Evolutionary conservation across 2,888 invertebrate species (phyloP).

Genomic region (Argyra leucocephala): DNA sequence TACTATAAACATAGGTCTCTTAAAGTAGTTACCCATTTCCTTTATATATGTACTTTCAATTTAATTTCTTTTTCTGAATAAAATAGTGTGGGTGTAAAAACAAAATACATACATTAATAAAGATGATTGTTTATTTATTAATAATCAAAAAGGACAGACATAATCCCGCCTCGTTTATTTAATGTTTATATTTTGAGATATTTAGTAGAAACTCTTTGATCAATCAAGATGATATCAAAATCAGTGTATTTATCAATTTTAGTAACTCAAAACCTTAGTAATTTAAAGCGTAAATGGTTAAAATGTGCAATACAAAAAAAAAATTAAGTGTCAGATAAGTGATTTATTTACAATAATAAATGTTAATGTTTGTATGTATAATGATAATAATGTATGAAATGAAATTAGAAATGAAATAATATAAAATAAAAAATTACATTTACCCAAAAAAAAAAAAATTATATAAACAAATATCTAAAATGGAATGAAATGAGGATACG

Average conservation of each 20-base stretch:
- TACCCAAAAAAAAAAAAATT: not conserved
- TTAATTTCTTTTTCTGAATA: not conserved
- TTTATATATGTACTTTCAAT: too few relatives aligned
- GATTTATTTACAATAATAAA: not conserved
- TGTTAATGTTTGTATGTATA: too few relatives aligned
- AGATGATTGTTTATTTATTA: too few relatives aligned
- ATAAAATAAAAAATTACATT: not conserved
- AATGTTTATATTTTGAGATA: too few relatives aligned
- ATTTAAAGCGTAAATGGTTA: not conserved
- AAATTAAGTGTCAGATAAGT: not conserved
- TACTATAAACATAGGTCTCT: too few relatives aligned
- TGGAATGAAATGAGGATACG: conserved; percentile 1
- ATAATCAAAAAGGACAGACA: too few relatives aligned
- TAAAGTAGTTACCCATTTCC: too few relatives aligned
- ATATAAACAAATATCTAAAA: not conserved
- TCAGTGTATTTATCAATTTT: not conserved
- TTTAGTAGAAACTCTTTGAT: not conserved
- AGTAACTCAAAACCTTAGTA: not conserved
- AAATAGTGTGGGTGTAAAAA: not conserved
- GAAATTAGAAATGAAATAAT: not conserved
- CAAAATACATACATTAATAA: too few relatives aligned
- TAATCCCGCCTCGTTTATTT: too few relatives aligned
- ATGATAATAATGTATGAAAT: not conserved
- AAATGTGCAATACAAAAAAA: not conserved
- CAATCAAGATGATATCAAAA: conserved; percentile 3